A percentile compares a stretch with the other conserved stretches of the same genome.
These are phyloP conservation scores for Heliconius sara DNA, from an alignment of 2,888 invertebrate genomes.

Conservation along the genomic window DNA sequence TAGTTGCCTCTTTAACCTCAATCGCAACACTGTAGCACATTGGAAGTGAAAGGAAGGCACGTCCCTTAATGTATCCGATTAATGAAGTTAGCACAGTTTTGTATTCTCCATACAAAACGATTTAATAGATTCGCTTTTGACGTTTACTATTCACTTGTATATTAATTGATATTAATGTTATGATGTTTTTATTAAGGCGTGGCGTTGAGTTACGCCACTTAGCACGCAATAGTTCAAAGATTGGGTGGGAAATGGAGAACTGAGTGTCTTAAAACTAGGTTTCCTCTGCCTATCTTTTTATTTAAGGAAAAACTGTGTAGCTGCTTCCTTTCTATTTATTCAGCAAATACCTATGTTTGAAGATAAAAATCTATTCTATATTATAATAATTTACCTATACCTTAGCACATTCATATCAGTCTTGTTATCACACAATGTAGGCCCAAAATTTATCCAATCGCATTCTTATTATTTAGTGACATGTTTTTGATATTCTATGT, in stretches of 20 bases:
- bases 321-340: background rate
- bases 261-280: too few species aligned
- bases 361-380: too few species aligned
- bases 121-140: background rate
- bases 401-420: too few species aligned
- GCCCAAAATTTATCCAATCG: background rate
- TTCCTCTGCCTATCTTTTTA: too few species aligned
- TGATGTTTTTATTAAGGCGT: background rate
- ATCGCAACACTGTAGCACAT: slow-evolving; percentile 30
- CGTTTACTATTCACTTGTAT: background rate
- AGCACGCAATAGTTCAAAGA: background rate
- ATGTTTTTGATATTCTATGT: slow-evolving; percentile 15
- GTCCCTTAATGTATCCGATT: slow-evolving; percentile 19
- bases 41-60: slow-evolving; percentile 9
- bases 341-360: too few species aligned
- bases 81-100: slow-evolving; percentile 4
- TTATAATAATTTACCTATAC: background rate
- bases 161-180: background rate
- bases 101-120: background rate
- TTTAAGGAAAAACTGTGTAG: too few species aligned
- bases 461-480: slow-evolving; percentile 19
- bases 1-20: slow-evolving; percentile 29
- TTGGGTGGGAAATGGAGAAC: background rate
- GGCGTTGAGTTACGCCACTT: background rate
- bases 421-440: background rate